Evolutionary conservation across 2,797 vertebrate species (phyloP).

Genomic region (Sebastolobus altivelis): DNA sequence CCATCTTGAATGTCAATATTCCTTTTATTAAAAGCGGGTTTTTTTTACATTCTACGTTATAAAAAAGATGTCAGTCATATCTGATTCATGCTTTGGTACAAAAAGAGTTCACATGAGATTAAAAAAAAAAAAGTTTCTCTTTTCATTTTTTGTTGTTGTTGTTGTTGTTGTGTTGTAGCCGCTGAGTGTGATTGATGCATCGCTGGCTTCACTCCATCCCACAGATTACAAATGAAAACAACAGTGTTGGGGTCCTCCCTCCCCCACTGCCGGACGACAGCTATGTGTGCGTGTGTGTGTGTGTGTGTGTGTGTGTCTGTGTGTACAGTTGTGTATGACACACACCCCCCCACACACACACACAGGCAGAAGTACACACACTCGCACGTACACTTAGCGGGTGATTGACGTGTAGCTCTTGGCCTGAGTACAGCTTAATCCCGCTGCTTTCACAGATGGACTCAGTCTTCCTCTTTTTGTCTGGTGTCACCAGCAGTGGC

Average conservation of each 20-base stretch:
- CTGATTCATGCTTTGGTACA: constrained; percentile 13
- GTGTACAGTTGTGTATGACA: constrained; percentile 38
- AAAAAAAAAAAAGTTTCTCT: constrained; percentile 26
- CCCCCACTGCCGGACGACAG: constrained; percentile 48
- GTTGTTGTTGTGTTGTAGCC: constrained; percentile 29
- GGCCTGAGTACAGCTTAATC: constrained; percentile 78
- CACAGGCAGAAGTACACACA: constrained; percentile 28
- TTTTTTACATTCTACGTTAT: background rate
- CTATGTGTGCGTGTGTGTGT: constrained; percentile 16
- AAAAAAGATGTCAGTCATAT: constrained; percentile 17
- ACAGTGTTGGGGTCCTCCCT: constrained; percentile 63
- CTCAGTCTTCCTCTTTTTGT: constrained; percentile 81
- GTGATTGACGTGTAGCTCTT: constrained; percentile 80
- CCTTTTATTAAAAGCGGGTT: background rate
- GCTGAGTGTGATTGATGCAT: constrained; percentile 61
- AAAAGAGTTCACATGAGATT: constrained; percentile 4
- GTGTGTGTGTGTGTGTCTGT: constrained; percentile 13
- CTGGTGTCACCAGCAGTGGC: constrained; percentile 71
- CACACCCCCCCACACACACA: constrained; percentile 28
- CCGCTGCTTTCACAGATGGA: constrained; percentile 81
- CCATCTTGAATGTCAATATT: background rate
- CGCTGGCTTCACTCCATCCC: constrained; percentile 58
- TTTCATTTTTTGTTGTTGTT: constrained; percentile 26
- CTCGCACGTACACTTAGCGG: constrained; percentile 59
- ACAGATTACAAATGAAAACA: constrained; percentile 75